Evolutionary conservation across 2,797 vertebrate species (phyloP).

Genomic region (Oreortyx pictus): DNA sequence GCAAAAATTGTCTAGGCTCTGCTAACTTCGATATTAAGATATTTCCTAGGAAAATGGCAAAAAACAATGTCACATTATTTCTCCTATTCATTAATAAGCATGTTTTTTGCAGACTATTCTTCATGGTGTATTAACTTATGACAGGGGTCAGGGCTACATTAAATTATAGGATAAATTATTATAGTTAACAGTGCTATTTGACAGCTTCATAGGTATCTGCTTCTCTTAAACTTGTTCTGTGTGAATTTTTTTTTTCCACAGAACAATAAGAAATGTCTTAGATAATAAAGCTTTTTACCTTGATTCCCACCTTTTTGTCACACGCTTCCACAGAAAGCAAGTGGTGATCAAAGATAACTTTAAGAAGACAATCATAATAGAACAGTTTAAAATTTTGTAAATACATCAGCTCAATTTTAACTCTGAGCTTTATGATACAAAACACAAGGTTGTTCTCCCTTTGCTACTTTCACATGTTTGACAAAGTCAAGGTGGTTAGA

Average conservation of each 20-base stretch:
- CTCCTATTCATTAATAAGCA: constrained; percentile 84
- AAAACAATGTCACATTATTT: constrained; percentile 85
- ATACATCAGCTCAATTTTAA: background rate
- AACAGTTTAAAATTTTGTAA: background rate
- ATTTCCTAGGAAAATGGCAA: constrained; percentile 84
- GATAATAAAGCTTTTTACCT: background rate
- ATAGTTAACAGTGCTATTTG: constrained; percentile 82
- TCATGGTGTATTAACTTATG: constrained; percentile 90
- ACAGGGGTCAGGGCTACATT: constrained; percentile 86
- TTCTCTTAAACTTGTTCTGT: constrained; percentile 67
- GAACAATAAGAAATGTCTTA: background rate
- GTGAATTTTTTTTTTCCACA: constrained; percentile 40
- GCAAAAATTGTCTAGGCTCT: constrained; percentile 76
- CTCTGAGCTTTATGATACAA: background rate
- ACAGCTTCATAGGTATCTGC: constrained; percentile 84
- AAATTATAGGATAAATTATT: constrained; percentile 88
- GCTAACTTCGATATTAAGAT: constrained; percentile 86
- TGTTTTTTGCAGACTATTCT: constrained; percentile 84
- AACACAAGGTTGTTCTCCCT: background rate
- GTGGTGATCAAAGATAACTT: background rate
- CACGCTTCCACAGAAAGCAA: background rate
- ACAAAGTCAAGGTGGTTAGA: background rate
- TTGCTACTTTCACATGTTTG: background rate
- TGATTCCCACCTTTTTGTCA: background rate
- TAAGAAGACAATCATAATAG: background rate